Base-by-base conservation (phyloP, 2,797 vertebrate species). In the Distichodus sexfasciatus region DNA sequence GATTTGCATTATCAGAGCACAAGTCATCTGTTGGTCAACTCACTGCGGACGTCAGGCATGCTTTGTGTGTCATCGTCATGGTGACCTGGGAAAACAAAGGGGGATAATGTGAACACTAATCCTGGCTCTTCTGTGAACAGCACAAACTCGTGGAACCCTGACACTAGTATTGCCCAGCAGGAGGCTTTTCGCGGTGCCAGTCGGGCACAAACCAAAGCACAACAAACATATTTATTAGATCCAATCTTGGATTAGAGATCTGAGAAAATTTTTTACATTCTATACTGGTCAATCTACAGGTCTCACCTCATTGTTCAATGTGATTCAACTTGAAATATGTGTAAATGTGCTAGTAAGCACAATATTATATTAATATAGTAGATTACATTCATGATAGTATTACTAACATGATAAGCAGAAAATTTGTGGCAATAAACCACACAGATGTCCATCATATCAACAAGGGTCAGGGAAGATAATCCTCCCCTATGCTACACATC, bases 31-130 rank as follows among this genome's bases (percentile, higher is more conserved):
- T 54, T 55, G 33, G 47, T 38, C 21, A 70, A 87, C 91, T 91
- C 74, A 92, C 91, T 54, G 70, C 70, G 87, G 59, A 89, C 81
- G 5, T 92, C 91, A 0, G 90, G 89, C 90, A 91, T 89, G 51
- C 88, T 91, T 72, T 87, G 88, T 15, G 89, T 90, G 71, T 92
- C 89, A 9, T 91, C 88, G 11, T 91, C 91, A 55, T 83, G 87
- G 0, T 79, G 74, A 44, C 84, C 90, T 91, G 81, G 12, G 19
- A 24, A 63, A 67, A 28, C 65, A 74, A 75, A 54, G 43, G 9
- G 23, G 35, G 69, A 53, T 36, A 59, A 54, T 23, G 9, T 43
- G 12, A 74, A 53, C 78, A 36, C 75, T 86, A 59, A 75, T 72
- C 17, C 76, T 79, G 47, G 85, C 38, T 6, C 71, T 84, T 88